Base-by-base conservation (phyloP, 2,888 invertebrate species). In the Tubulanus polymorphus region DNA sequence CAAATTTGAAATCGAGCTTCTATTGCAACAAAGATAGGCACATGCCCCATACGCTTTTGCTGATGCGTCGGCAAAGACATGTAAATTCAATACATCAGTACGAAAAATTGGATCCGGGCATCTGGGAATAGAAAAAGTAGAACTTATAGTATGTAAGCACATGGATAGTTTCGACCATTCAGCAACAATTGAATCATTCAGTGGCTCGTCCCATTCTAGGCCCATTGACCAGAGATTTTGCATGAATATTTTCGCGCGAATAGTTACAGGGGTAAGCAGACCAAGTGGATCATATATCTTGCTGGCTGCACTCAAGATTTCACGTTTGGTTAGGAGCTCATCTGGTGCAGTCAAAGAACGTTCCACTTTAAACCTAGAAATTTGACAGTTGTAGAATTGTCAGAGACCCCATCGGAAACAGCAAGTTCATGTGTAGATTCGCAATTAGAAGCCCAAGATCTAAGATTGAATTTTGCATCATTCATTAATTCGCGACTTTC, bases 221-320 rank as follows among this genome's bases (percentile, higher is more conserved):
- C 23, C 15, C 41, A 41, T 8, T 15, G 6, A 20, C 41, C 41
- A 41, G 18, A 41, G 15, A 20, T 41, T 41, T 15, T 41, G 41
- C 6, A 23, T 41, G 41, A 41, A 41, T 8, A 23, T 3, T 15
- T 41, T 41, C 23, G 41, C 41, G 18, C 23, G 18, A 5, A 41
- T 15, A 20, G 23, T 25, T 48, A 27, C 48, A 5, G 3, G 28
- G 8, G 26, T 26, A 26, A 26, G 48, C 6, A 48, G n/a, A 3
- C 48, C 23, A 20, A 48, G 48, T 25, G 48, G 48, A 27, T 48
- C 48, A 48, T 26, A 48, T 3, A 48, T 5, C 18, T 23, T 41
- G 6, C 6, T 8, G 5, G 41, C 23, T 5, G 41, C 15, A 23
- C 41, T 41, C 5, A 41, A 23, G 23, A 41, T 15, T 41, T 41